Percentiles rank a stretch among this genome's conserved stretches.
These are phyloP conservation scores for Meloidogyne floridensis DNA, from an alignment of 1,140 invertebrate species.

Conservation along the genomic window DNA sequence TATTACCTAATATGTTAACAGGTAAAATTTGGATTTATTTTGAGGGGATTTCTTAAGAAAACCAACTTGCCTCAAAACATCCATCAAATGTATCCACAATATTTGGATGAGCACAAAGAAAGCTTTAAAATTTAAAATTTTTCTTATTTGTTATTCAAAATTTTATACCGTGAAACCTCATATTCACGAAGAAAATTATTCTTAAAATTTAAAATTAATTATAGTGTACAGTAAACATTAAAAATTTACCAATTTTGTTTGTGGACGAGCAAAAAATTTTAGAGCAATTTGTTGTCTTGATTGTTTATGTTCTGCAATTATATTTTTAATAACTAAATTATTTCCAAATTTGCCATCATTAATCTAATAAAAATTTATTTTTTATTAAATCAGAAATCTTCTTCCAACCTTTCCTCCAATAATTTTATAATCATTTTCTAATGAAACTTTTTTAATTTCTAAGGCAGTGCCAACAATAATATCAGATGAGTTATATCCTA, in stretches of 20 bases:
- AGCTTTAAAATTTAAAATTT: constrained; percentile 49
- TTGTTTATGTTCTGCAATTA: constrained; percentile 60
- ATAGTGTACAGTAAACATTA: background rate
- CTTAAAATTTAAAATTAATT: constrained; percentile 41
- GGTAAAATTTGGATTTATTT: constrained; percentile 49
- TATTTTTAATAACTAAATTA: constrained; percentile 40
- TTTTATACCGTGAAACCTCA: constrained; percentile 70
- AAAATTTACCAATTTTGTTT: constrained; percentile 55
- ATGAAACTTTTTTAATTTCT: constrained; percentile 11
- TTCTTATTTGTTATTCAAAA: background rate
- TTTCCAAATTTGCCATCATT: constrained; percentile 54
- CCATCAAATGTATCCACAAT: constrained; percentile 69
- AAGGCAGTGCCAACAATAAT: background rate
- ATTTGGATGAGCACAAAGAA: constrained; percentile 70
- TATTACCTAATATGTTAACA: constrained; percentile 56
- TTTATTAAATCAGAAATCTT: background rate
- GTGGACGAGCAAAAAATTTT: constrained; percentile 59
- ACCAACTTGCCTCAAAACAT: constrained; percentile 21
- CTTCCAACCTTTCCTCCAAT: background rate
- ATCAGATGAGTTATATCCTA: background rate
- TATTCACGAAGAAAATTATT: constrained; percentile 70
- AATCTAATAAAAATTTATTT: background rate
- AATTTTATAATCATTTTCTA: constrained; percentile 31
- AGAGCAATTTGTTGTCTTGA: constrained; percentile 53
- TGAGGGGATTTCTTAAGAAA: no score